phyloP scores from a whole-genome alignment of 92 coral and sea anemone genomes.

The Zoanthus gigantus region DNA sequence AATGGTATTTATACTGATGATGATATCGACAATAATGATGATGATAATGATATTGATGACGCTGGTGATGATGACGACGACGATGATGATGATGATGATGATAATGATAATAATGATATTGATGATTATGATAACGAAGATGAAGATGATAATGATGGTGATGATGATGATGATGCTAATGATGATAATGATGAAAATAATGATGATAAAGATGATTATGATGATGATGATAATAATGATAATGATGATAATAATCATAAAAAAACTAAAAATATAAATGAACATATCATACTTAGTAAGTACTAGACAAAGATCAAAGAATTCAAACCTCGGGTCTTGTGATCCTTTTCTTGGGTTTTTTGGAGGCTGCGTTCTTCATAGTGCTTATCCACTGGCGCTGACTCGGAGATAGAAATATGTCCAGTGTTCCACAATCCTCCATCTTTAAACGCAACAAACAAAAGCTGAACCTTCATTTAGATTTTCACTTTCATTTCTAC shows the following conservation, averaged over 20 bases:
- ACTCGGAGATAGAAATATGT: conserved; percentile 79
- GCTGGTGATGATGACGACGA: no score
- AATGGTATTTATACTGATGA: no score
- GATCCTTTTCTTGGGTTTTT: conserved; percentile 86
- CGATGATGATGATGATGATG: no score
- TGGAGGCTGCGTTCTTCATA: conserved; percentile 88
- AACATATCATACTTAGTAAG: no score
- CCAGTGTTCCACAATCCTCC: conserved; percentile 90
- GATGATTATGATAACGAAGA: no score
- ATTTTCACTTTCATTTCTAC: background rate
- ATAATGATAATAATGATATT: background rate
- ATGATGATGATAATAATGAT: background rate
- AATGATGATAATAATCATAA: no score
- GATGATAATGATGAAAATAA: no score
- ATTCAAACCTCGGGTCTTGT: conserved; percentile 80
- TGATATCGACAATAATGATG: no score
- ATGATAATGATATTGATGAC: no score
- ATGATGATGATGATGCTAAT: no score
- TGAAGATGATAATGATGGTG: no score
- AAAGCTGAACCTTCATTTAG: background rate
- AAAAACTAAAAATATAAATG: background rate
- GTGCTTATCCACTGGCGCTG: conserved; percentile 97
- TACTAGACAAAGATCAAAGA: background rate
- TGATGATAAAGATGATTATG: no score
- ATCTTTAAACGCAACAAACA: conserved; percentile 53